Base-by-base conservation (phyloP, 2,797 vertebrate species). In the Myotis myotis region DNA sequence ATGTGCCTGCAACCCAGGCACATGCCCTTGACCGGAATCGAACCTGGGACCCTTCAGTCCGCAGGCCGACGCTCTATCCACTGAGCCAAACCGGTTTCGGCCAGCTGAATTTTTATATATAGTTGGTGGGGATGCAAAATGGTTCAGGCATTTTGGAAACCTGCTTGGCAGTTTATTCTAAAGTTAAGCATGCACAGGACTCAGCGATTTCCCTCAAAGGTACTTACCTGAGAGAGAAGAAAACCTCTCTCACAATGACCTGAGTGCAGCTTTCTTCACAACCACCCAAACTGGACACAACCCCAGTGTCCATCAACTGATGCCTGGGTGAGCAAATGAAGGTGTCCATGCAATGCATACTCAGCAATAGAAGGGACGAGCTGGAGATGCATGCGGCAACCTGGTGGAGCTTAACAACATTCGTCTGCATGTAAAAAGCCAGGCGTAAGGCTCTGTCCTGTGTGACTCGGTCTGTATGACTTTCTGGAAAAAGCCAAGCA, bases 321-420 rank as follows among this genome's bases (percentile, higher is more conserved):
- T 0, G 70, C 60, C 8, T 0, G 33, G 33, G 36, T 0, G 11
- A 28, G 7, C 9, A 13, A 28, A 12, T 20, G 11, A 8, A 0
- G 5, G 62, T 0, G 8, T 38, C 10, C 25, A 8, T 10, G 0
- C 2, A 9, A 9, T 0, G 1, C 89, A 49, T 3, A 2, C 49
- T 15, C 55, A 0, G 62, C 20, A 0, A 4, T 0, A 0, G 15
- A 22, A 16, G 47, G 5, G 20, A 12, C 3, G 19, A 22, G 15
- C 30, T 20, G 0, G 1, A 0, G 23, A 2, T 3, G 9, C 28
- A 0, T 0, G 38, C 7, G 0, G 10, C 19, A 1, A 3, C 6
- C 13, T 47, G 33, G 0, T 5, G 25, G 1, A 2, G 9, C 86
- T 30, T 12, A 28, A n/a, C 6, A 25, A 17, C 33, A 3, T 23